These are phyloP conservation scores for Heliconius hewitsoni DNA, from an alignment of 1,140 invertebrate species.

Conservation along the genomic window DNA sequence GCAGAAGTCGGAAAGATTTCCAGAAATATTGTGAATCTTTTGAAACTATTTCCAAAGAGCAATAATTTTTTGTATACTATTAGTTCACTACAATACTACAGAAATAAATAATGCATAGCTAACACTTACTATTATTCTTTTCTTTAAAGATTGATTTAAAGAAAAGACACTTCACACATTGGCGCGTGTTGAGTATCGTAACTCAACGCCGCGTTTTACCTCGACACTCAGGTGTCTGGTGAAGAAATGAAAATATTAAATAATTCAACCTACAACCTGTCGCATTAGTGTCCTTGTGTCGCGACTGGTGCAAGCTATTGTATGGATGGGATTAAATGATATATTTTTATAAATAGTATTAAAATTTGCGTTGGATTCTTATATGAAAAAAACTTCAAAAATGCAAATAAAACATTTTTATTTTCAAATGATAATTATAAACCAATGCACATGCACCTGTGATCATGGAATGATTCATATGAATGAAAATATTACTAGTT, in stretches of 20 bases:
- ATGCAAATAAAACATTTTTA: constrained; percentile 40
- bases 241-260: too few species aligned
- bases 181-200: too few species aligned
- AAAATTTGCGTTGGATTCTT: background rate
- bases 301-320: too few species aligned
- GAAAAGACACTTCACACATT: too few species aligned
- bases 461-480: constrained; percentile 46
- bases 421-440: constrained; percentile 38
- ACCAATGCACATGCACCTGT: constrained; percentile 40
- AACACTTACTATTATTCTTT: background rate
- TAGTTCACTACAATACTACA: background rate
- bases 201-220: too few species aligned
- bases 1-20: constrained; percentile 74
- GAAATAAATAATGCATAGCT: background rate
- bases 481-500: constrained; percentile 42
- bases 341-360: too few species aligned
- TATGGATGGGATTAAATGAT: too few species aligned
- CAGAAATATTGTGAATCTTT: constrained; percentile 68
- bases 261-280: too few species aligned
- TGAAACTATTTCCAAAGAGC: constrained; percentile 41
- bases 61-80: constrained; percentile 8
- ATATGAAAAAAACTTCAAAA: background rate
- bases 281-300: too few species aligned
- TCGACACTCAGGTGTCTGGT: too few species aligned
- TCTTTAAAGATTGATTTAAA: too few species aligned